These are phyloP conservation scores for Oryzias sinensis DNA, from an alignment of 2,797 vertebrate species.

Conservation along the genomic window DNA sequence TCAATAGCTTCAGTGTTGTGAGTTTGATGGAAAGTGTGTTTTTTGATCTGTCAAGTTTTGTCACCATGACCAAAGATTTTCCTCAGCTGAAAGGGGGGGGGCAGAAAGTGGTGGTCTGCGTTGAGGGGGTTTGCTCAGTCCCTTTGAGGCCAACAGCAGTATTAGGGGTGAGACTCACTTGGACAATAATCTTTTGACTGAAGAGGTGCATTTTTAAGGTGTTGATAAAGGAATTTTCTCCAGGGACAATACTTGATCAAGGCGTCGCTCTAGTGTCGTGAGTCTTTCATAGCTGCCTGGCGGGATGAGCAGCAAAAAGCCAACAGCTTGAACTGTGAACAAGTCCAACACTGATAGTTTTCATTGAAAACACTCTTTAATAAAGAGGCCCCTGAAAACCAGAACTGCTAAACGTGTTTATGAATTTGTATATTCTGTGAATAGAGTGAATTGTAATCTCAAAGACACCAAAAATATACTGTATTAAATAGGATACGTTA, in stretches of 20 bases:
- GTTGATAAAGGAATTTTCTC: too few species aligned
- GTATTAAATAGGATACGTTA: constrained; percentile 56
- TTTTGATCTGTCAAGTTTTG: constrained; percentile 7
- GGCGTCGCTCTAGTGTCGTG: constrained; percentile 25
- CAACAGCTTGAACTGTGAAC: constrained; percentile 64
- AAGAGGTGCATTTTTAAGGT: too few species aligned
- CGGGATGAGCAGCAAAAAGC: constrained; percentile 22
- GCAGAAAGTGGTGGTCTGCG: constrained; percentile 32
- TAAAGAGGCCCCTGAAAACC: constrained; percentile 36
- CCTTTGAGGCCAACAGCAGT: constrained; percentile 46
- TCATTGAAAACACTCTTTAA: constrained; percentile 34
- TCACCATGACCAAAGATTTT: constrained; percentile 73
- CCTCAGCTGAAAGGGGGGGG: constrained; percentile 48
- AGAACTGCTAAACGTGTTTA: constrained; percentile 54
- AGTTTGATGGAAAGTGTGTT: constrained; percentile 54
- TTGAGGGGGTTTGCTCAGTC: constrained; percentile 30
- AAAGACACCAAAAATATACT: constrained; percentile 69
- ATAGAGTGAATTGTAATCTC: constrained; percentile 69
- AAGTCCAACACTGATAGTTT: constrained; percentile 72
- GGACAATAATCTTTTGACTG: too few species aligned
- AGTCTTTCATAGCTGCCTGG: constrained; percentile 39
- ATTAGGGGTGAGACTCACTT: constrained; percentile 44
- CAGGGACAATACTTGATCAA: constrained; percentile 14
- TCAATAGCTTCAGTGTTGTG: constrained; percentile 67
- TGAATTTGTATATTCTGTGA: constrained; percentile 74